Percentiles rank a stretch among this genome's conserved stretches.
Conservation (phyloP, 2,888 invertebrate genomes). For the Tortricodes alternella region DNA sequence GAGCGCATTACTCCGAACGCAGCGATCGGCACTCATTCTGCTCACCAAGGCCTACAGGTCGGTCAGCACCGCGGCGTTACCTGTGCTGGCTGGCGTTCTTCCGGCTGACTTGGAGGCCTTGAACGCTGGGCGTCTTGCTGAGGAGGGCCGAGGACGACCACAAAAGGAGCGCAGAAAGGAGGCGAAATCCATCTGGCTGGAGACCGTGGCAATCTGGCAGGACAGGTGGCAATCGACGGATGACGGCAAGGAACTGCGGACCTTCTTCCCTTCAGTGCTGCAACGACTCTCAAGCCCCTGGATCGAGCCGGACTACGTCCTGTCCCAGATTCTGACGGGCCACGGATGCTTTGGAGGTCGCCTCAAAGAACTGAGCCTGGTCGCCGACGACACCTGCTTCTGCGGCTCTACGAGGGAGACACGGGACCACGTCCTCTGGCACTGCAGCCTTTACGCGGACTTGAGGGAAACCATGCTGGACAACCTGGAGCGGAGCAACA, state of each 20-base stretch:
- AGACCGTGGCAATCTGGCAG: slow-evolving; percentile 33
- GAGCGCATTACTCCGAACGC: slow-evolving; percentile 33
- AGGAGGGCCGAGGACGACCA: neutral
- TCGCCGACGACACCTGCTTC: neutral
- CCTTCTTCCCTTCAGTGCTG: slow-evolving; percentile 39
- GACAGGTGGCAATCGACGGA: slow-evolving; percentile 30
- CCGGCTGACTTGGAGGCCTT: slow-evolving; percentile 35
- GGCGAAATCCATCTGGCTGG: slow-evolving; percentile 19
- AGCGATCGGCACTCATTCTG: slow-evolving; percentile 32
- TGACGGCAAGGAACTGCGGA: slow-evolving; percentile 34
- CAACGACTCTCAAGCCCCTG: slow-evolving; percentile 21
- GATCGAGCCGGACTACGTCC: slow-evolving; percentile 19
- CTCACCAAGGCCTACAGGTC: slow-evolving; percentile 43
- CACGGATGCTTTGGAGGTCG: slow-evolving; percentile 15
- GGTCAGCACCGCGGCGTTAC: slow-evolving; percentile 37
- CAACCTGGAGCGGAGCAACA: neutral
- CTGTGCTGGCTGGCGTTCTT: slow-evolving; percentile 40
- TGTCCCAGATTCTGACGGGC: slow-evolving; percentile 19
- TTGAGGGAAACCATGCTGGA: neutral
- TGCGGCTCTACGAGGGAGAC: slow-evolving; percentile 26
- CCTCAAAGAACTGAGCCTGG: neutral
- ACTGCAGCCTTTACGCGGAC: slow-evolving; percentile 16
- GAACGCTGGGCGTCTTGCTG: neutral
- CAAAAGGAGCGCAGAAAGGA: neutral
- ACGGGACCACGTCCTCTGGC: slow-evolving; percentile 27